phyloP scores from a whole-genome alignment of 2,113 vertebrate species.

The Bujurquina vittata region DNA sequence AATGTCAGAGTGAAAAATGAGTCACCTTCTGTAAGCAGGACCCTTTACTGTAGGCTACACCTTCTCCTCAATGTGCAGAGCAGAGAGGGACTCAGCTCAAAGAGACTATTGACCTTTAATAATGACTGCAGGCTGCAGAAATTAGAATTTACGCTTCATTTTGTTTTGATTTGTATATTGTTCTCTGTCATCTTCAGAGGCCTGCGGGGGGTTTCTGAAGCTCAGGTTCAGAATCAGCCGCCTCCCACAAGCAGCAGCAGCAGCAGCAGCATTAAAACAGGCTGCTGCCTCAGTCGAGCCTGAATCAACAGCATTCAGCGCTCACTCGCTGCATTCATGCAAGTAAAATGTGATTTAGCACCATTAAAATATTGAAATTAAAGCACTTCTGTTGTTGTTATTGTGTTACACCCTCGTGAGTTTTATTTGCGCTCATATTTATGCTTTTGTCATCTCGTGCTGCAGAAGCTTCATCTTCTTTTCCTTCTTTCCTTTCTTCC shows the following conservation, averaged over 20 bases:
- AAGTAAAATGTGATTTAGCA: constrained; percentile 14
- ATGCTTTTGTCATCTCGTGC: background rate
- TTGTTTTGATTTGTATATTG: background rate
- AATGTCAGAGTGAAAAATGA: constrained; percentile 7
- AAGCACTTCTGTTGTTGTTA: background rate
- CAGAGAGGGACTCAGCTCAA: background rate
- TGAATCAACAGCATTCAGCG: background rate
- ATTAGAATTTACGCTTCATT: background rate
- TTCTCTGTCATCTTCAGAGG: background rate
- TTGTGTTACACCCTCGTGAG: background rate
- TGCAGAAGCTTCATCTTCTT: background rate
- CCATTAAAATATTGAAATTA: constrained; percentile 17
- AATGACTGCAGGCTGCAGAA: background rate
- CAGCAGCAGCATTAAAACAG: background rate
- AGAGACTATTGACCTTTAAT: background rate
- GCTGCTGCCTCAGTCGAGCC: background rate
- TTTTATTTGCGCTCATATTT: background rate
- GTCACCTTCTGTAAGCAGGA: background rate
- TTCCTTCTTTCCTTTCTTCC: background rate
- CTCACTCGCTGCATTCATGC: background rate
- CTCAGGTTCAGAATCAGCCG: background rate
- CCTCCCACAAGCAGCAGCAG: background rate
- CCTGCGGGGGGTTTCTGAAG: constrained; percentile 4
- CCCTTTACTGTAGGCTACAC: constrained; percentile 1
- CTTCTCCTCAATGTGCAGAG: background rate